Evolutionary conservation across 2,797 vertebrate species (phyloP).

Genomic region (Brotogeris chrysoptera): DNA sequence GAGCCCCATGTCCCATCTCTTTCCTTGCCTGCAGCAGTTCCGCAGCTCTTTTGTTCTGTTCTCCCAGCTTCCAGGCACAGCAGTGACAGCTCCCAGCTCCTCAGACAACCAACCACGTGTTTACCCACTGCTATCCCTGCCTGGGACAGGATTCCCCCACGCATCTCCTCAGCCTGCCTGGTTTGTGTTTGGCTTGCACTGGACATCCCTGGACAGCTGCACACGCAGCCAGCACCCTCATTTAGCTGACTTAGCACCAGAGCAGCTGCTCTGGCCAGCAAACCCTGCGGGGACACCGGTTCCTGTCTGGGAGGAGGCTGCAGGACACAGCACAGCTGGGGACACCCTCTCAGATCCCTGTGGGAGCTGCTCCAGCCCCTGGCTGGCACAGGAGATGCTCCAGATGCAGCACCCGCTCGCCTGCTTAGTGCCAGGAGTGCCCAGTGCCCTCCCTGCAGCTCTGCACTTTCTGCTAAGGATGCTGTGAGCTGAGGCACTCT

Average conservation of each 20-base stretch:
- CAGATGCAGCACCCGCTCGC: background rate
- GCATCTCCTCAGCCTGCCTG: background rate
- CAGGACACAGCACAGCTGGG: background rate
- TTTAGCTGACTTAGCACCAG: background rate
- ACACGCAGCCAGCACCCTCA: background rate
- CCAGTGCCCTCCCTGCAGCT: background rate
- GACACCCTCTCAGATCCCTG: background rate
- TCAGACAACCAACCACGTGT: background rate
- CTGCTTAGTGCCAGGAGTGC: background rate
- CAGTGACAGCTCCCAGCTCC: background rate
- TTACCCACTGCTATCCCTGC: background rate
- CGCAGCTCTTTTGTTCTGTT: background rate
- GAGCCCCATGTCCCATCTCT: background rate
- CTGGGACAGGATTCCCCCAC: background rate
- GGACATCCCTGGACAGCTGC: constrained; percentile 7
- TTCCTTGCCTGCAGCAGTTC: background rate
- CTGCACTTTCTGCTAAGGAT: background rate
- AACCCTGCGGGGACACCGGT: background rate
- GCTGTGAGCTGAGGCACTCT: fast-evolving
- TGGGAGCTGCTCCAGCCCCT: background rate
- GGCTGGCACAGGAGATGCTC: background rate
- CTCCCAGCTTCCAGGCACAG: background rate
- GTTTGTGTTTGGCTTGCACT: background rate
- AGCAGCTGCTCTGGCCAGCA: constrained; percentile 31
- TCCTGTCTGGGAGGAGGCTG: background rate